Evolutionary conservation across 2,888 invertebrate species (phyloP).

Genomic region (Drosophila formosana): DNA sequence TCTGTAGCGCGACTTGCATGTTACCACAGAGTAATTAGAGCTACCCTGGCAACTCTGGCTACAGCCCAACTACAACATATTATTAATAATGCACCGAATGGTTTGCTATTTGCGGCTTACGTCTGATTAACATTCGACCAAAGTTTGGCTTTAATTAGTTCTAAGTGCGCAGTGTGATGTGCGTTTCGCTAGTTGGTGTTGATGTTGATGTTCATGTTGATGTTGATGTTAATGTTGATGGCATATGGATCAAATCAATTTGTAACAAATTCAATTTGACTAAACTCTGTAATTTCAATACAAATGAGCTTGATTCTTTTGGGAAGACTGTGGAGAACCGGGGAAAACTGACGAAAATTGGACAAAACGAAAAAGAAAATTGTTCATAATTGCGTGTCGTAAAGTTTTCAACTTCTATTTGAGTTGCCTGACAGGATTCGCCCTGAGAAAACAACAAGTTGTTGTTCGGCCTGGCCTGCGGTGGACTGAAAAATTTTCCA

Average conservation of each 20-base stretch:
- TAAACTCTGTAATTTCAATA: slow-evolving; percentile 46
- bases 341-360: not conserved
- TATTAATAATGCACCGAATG: slow-evolving; percentile 72
- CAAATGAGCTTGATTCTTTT: slow-evolving; percentile 42
- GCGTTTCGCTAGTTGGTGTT: not conserved
- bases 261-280: slow-evolving; percentile 50
- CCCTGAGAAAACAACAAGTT: slow-evolving; percentile 62
- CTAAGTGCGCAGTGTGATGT: slow-evolving; percentile 32
- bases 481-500: slow-evolving; percentile 76
- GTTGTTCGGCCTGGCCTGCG: slow-evolving; percentile 69
- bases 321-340: not conserved
- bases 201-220: too few species aligned
- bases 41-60: slow-evolving; percentile 15
- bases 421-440: slow-evolving; percentile 52
- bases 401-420: slow-evolving; percentile 67
- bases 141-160: slow-evolving; percentile 59
- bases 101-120: slow-evolving; percentile 7
- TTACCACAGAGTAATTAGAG: slow-evolving; percentile 59
- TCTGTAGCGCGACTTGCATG: slow-evolving; percentile 1
- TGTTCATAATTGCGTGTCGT: slow-evolving; percentile 66
- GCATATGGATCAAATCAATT: slow-evolving; percentile 25
- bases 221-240: not conserved
- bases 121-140: slow-evolving; percentile 53
- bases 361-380: slow-evolving; percentile 22
- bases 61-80: slow-evolving; percentile 6